Percentiles rank a stretch among this genome's conserved stretches.
phyloP scores from a whole-genome alignment of 2,888 invertebrate genomes.

The Agrypnus murinus region DNA sequence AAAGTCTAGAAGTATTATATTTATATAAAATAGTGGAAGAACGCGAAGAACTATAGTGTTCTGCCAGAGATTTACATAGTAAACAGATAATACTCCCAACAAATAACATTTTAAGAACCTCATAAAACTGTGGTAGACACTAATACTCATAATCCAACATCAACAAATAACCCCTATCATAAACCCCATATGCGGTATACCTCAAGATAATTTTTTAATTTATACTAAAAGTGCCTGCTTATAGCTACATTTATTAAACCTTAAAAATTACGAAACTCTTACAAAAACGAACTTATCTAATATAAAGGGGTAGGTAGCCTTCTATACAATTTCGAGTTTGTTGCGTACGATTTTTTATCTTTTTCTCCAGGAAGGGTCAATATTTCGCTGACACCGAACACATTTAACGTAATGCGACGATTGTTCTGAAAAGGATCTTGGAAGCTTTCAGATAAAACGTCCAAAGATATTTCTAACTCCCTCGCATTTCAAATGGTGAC shows the following conservation, averaged over 20 bases:
- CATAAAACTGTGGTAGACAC: constrained; percentile 1
- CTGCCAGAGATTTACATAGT: constrained; percentile 20
- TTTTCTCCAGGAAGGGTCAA: constrained; percentile 36
- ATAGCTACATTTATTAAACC: too few relatives aligned
- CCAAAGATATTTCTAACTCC: constrained; percentile 22
- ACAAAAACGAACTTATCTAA: too few relatives aligned
- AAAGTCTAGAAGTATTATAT: constrained; percentile 9
- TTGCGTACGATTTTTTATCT: constrained; percentile 20
- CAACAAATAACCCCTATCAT: too few relatives aligned
- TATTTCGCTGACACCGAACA: constrained; percentile 42
- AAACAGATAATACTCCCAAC: constrained; percentile 17
- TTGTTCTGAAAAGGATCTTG: constrained; percentile 41
- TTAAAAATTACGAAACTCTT: too few relatives aligned
- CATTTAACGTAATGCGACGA: constrained; percentile 40
- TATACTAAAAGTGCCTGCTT: too few relatives aligned
- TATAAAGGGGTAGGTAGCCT: too few relatives aligned
- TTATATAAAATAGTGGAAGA: constrained; percentile 13
- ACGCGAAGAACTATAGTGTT: background rate
- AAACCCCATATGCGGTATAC: too few relatives aligned
- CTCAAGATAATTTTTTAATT: too few relatives aligned
- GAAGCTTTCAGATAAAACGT: constrained; percentile 28
- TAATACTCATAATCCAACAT: background rate
- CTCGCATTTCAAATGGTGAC: constrained; percentile 31
- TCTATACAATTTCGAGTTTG: constrained; percentile 18
- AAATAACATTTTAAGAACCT: constrained; percentile 24